Evolutionary conservation across 1,140 invertebrate genomes (phyloP).

Genomic region (Chironomus tepperi): DNA sequence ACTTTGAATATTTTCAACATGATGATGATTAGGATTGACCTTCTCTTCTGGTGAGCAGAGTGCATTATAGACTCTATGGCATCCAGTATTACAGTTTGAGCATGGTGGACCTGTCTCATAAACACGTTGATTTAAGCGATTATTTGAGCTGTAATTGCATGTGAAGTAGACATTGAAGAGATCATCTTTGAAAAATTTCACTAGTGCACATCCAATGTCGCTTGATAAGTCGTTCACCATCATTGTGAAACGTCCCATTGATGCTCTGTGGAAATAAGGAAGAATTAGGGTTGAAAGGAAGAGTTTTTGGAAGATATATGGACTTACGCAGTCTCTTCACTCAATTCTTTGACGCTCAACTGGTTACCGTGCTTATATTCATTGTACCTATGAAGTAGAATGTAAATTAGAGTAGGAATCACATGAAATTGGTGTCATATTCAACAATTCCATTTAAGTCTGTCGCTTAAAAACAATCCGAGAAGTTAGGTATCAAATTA

Average conservation of each 20-base stretch:
- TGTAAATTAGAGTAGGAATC: no score
- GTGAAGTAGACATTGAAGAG: slow-evolving; percentile 30
- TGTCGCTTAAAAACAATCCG: no score
- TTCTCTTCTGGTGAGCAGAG: slow-evolving; percentile 34
- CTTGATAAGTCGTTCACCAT: slow-evolving; percentile 34
- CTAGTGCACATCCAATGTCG: slow-evolving; percentile 33
- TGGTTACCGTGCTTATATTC: background rate
- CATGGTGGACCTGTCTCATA: slow-evolving; percentile 29
- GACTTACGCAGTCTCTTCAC: background rate
- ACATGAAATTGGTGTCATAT: no score
- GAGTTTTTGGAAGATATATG: background rate
- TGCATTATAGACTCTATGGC: slow-evolving; percentile 30
- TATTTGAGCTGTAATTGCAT: slow-evolving; percentile 36
- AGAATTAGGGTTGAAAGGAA: background rate
- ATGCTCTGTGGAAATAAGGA: background rate
- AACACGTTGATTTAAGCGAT: slow-evolving; percentile 31
- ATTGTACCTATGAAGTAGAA: background rate
- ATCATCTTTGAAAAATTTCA: slow-evolving; percentile 27
- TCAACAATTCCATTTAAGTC: no score
- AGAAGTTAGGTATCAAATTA: no score
- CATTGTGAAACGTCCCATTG: slow-evolving; percentile 32
- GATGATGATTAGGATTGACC: background rate
- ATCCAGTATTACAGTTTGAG: slow-evolving; percentile 32
- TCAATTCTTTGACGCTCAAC: background rate
- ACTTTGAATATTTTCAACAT: slow-evolving; percentile 1